Percentiles rank a stretch among this genome's conserved stretches.
Evolutionary conservation across 2,113 vertebrate genomes (phyloP).

Genomic region (Coregonus clupeaformis): DNA sequence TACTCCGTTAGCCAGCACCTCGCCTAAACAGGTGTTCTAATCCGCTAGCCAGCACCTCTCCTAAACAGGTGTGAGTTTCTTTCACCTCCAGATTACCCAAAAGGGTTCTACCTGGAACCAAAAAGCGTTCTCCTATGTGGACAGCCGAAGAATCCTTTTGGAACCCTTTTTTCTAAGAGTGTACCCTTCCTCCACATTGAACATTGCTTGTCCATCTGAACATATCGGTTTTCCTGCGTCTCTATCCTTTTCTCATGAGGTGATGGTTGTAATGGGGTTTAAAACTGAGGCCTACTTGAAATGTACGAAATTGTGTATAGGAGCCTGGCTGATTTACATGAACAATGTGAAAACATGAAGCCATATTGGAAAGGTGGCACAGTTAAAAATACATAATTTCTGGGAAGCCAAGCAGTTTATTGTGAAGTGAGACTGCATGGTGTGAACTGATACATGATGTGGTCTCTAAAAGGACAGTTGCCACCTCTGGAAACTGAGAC

Average conservation of each 20-base stretch:
- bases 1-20: too few species aligned
- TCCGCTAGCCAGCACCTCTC: too few species aligned
- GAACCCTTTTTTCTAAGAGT: slow-evolving; percentile 1
- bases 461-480: background rate
- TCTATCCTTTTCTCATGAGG: slow-evolving; percentile 20
- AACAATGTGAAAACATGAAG: slow-evolving; percentile 7
- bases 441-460: background rate
- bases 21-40: too few species aligned
- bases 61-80: too few species aligned
- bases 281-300: slow-evolving; percentile 26
- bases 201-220: slow-evolving; percentile 38
- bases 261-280: slow-evolving; percentile 17
- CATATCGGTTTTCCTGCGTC: slow-evolving; percentile 21
- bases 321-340: slow-evolving; percentile 40
- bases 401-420: background rate
- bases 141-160: too few species aligned
- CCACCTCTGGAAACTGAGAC: background rate
- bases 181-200: slow-evolving; percentile 14
- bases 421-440: slow-evolving; percentile 34
- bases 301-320: slow-evolving; percentile 16
- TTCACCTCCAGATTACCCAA: too few species aligned
- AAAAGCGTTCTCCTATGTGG: too few species aligned
- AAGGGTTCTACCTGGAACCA: too few species aligned
- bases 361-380: slow-evolving; percentile 13
- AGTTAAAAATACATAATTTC: slow-evolving; percentile 33